Evolutionary conservation across 1,140 invertebrate genomes (phyloP).

Genomic region (Bombus turneri): DNA sequence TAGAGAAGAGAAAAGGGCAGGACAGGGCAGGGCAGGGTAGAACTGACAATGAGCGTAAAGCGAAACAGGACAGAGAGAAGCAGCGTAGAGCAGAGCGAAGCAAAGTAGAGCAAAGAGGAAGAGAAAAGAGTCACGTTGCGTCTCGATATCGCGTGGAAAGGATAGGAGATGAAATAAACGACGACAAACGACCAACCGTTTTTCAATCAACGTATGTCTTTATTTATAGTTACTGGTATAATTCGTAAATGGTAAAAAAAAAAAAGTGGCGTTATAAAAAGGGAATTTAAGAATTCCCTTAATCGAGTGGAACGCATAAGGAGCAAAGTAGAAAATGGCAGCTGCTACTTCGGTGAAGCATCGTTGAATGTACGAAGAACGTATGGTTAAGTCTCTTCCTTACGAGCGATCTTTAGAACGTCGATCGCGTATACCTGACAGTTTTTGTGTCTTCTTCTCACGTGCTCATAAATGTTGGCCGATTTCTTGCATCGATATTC

Average conservation of each 20-base stretch:
- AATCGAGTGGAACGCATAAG: background rate
- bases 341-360: background rate
- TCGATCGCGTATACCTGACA: conserved; percentile 53
- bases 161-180: background rate
- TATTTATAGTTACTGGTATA: background rate
- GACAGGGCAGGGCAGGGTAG: background rate
- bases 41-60: background rate
- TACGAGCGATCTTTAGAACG: background rate
- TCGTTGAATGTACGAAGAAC: background rate
- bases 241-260: background rate
- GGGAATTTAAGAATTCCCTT: background rate
- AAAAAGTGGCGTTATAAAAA: background rate
- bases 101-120: background rate
- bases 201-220: background rate
- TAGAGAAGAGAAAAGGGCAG: background rate
- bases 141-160: background rate
- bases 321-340: background rate
- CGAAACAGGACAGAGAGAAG: background rate
- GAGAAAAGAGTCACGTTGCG: background rate
- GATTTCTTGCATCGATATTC: conserved; percentile 74
- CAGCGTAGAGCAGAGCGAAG: background rate
- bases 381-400: background rate
- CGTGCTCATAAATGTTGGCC: conserved; percentile 79
- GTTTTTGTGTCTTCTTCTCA: conserved; percentile 59
- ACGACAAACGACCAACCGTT: background rate